Conservation (phyloP, 1,140 invertebrate genomes). For the Formica exsecta region DNA sequence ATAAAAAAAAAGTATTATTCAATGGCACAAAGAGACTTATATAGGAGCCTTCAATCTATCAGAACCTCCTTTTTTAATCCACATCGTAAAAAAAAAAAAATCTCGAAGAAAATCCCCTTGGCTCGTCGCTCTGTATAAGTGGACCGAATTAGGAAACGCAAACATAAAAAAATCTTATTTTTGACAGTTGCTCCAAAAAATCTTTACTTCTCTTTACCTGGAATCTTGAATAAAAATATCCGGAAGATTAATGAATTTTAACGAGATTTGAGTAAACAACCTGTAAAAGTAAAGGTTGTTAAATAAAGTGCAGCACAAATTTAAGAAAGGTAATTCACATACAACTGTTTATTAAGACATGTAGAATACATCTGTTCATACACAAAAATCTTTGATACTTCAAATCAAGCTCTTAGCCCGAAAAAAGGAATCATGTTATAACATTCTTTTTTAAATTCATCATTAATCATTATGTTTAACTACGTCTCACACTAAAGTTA, state of each 20-base stretch:
- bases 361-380: conserved; percentile 88
- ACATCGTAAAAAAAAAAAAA: too few relatives aligned
- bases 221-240: background rate
- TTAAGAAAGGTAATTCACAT: conserved; percentile 89
- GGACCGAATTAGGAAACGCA: too few relatives aligned
- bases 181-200: too few relatives aligned
- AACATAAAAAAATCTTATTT: too few relatives aligned
- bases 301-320: conserved; percentile 76
- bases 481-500: conserved; percentile 88
- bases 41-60: too few relatives aligned
- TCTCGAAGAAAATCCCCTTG: too few relatives aligned
- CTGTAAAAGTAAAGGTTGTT: conserved; percentile 14
- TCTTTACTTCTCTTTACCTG: too few relatives aligned
- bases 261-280: too few relatives aligned
- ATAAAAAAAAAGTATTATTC: too few relatives aligned
- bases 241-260: background rate
- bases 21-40: too few relatives aligned
- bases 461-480: conserved; percentile 87
- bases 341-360: conserved; percentile 91
- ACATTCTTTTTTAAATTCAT: conserved; percentile 85
- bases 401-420: conserved; percentile 87
- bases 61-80: too few relatives aligned
- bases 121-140: too few relatives aligned
- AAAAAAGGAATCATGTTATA: conserved; percentile 85
- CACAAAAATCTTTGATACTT: conserved; percentile 87